phyloP scores from a whole-genome alignment of 2,888 invertebrate species.

The Cremastinae sp. region DNA sequence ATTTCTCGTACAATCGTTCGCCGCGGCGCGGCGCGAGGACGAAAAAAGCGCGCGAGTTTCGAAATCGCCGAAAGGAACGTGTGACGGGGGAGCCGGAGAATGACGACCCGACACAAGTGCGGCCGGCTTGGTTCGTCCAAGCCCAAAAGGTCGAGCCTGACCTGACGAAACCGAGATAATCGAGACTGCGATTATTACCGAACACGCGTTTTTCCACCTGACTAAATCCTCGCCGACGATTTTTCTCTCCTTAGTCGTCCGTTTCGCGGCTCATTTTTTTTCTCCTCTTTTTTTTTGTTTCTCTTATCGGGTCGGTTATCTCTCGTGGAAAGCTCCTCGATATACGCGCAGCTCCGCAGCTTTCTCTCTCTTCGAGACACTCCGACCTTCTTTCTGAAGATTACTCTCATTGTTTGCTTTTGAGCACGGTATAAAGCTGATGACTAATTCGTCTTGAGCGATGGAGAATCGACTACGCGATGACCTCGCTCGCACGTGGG shows the following conservation, averaged over 20 bases:
- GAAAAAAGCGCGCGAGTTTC: background rate
- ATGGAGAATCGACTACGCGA: background rate
- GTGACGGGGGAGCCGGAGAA: background rate
- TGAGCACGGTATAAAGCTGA: background rate
- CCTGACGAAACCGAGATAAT: conserved; percentile 14
- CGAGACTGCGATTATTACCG: background rate
- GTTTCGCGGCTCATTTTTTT: conserved; percentile 1
- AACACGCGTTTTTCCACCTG: conserved; percentile 11
- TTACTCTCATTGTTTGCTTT: background rate
- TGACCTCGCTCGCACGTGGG: conserved; percentile 2
- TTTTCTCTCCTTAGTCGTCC: background rate
- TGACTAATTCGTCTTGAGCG: background rate
- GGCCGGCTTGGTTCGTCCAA: conserved; percentile 42
- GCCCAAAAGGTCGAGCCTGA: conserved; percentile 21
- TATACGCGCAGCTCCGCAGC: conserved; percentile 1
- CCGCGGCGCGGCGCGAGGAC: background rate
- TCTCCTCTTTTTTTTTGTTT: background rate
- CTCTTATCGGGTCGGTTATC: conserved; percentile 36
- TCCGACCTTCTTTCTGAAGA: background rate
- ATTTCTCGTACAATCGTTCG: background rate
- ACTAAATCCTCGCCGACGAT: background rate
- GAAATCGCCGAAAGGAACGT: background rate
- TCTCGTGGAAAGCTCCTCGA: conserved; percentile 24
- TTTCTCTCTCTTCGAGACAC: conserved; percentile 11
- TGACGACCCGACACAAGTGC: conserved; percentile 24